phyloP scores from a whole-genome alignment of 2,797 vertebrate genomes.

The Anableps anableps region DNA sequence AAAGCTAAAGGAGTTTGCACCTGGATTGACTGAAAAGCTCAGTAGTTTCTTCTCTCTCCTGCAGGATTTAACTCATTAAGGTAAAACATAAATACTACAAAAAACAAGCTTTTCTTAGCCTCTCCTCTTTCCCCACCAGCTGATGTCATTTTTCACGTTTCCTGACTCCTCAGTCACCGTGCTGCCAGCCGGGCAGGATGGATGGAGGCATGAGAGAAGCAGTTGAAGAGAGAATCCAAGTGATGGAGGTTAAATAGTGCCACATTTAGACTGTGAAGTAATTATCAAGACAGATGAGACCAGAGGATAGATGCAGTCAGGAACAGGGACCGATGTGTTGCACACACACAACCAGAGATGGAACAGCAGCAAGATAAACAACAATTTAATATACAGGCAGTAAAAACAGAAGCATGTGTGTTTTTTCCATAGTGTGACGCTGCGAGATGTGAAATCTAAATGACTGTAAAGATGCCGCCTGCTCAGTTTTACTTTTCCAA shows the following conservation, averaged over 20 bases:
- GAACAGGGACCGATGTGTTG: background rate
- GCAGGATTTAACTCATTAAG: background rate
- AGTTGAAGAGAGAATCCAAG: slow-evolving; percentile 3
- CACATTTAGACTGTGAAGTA: slow-evolving; percentile 24
- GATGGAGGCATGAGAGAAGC: slow-evolving; percentile 8
- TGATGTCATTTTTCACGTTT: slow-evolving; percentile 14
- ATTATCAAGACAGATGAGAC: slow-evolving; percentile 14
- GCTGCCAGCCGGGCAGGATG: slow-evolving; percentile 21
- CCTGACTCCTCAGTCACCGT: slow-evolving; percentile 12
- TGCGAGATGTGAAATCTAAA: too few species aligned
- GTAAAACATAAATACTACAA: slow-evolving; percentile 4
- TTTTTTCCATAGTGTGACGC: too few species aligned
- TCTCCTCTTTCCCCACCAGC: background rate
- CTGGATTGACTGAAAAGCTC: background rate
- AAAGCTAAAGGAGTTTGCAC: too few species aligned
- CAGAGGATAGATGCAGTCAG: slow-evolving; percentile 21
- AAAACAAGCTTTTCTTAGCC: background rate
- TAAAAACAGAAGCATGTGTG: too few species aligned
- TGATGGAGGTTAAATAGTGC: slow-evolving; percentile 28
- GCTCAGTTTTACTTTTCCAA: background rate
- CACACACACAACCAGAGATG: slow-evolving; percentile 17
- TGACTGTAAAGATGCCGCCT: too few species aligned
- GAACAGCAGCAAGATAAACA: slow-evolving; percentile 10
- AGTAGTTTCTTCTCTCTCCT: background rate
- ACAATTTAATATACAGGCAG: background rate